These are phyloP conservation scores for Anolis carolinensis DNA, from an alignment of 2,113 vertebrate genomes.

Conservation along the genomic window DNA sequence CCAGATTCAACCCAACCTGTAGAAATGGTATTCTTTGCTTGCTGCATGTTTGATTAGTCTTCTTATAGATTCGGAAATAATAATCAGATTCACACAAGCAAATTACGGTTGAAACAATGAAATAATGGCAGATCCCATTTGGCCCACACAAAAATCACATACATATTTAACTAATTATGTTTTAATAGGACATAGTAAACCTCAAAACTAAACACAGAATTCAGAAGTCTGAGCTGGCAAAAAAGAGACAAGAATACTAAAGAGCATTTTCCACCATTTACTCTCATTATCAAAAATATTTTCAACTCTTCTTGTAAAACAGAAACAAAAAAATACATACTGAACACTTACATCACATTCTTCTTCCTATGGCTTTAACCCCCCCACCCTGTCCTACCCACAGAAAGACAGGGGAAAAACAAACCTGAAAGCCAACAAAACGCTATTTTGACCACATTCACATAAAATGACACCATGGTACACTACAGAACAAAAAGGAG, in stretches of 20 bases:
- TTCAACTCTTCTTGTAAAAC: conserved; percentile 90
- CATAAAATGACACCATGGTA: conserved; percentile 86
- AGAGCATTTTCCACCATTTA: conserved; percentile 89
- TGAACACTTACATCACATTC: conserved; percentile 86
- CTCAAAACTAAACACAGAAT: conserved; percentile 75
- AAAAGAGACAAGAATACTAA: conserved; percentile 86
- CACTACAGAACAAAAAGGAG: conserved; percentile 82
- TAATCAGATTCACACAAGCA: conserved; percentile 67
- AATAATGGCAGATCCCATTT: conserved; percentile 67
- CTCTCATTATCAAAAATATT: conserved; percentile 96
- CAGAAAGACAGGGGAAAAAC: conserved; percentile 69
- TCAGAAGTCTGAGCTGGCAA: conserved; percentile 80
- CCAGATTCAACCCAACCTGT: conserved; percentile 45
- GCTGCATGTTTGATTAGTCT: conserved; percentile 48
- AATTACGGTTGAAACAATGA: conserved; percentile 67
- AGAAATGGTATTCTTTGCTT: conserved; percentile 21
- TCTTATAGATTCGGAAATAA: conserved; percentile 64
- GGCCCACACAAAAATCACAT: conserved; percentile 83
- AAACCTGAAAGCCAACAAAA: conserved; percentile 76
- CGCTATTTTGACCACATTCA: conserved; percentile 85
- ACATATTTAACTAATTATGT: conserved; percentile 80
- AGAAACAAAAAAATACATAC: conserved; percentile 85
- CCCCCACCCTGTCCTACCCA: conserved; percentile 69
- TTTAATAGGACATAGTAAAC: conserved; percentile 79
- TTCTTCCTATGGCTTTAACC: conserved; percentile 93